Evolutionary conservation across 2,113 vertebrate genomes (phyloP).

Genomic region (Perccottus glenii): DNA sequence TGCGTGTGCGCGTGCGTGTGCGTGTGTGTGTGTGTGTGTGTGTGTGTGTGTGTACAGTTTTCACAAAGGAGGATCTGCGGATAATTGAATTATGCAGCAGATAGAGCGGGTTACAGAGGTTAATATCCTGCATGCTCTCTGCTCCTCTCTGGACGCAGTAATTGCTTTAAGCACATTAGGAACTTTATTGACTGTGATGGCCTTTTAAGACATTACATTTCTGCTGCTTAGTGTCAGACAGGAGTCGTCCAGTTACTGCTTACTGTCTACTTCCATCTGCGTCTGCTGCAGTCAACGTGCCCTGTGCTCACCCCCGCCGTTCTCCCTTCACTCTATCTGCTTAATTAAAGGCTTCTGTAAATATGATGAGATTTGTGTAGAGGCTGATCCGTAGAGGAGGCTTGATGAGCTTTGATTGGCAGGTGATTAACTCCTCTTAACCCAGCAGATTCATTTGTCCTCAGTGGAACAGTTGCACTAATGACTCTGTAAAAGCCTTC

Average conservation of each 20-base stretch:
- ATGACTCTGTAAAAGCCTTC: slow-evolving; percentile 69
- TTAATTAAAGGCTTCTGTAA: slow-evolving; percentile 67
- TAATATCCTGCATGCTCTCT: slow-evolving; percentile 78
- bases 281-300: slow-evolving; percentile 32
- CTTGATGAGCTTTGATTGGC: slow-evolving; percentile 74
- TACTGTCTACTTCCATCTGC: slow-evolving; percentile 53
- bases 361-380: slow-evolving; percentile 67
- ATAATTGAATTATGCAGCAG: slow-evolving; percentile 77
- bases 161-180: slow-evolving; percentile 80
- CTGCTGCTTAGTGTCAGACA: slow-evolving; percentile 73
- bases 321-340: slow-evolving; percentile 37
- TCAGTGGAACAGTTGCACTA: slow-evolving; percentile 67
- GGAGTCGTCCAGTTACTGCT: slow-evolving; percentile 58
- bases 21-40: slow-evolving; percentile 11
- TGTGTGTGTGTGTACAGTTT: slow-evolving; percentile 36
- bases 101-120: slow-evolving; percentile 76
- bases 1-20: slow-evolving; percentile 1
- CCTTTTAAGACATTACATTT: slow-evolving; percentile 79
- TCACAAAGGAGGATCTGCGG: slow-evolving; percentile 63
- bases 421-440: slow-evolving; percentile 80
- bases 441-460: slow-evolving; percentile 67
- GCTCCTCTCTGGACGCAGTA: slow-evolving; percentile 74
- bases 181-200: slow-evolving; percentile 78
- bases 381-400: slow-evolving; percentile 54
- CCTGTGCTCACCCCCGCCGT: slow-evolving; percentile 39